Percentiles rank a stretch among this genome's conserved stretches.
Conservation (phyloP, 2,888 invertebrate genomes). For the Ophion ventricosus region DNA sequence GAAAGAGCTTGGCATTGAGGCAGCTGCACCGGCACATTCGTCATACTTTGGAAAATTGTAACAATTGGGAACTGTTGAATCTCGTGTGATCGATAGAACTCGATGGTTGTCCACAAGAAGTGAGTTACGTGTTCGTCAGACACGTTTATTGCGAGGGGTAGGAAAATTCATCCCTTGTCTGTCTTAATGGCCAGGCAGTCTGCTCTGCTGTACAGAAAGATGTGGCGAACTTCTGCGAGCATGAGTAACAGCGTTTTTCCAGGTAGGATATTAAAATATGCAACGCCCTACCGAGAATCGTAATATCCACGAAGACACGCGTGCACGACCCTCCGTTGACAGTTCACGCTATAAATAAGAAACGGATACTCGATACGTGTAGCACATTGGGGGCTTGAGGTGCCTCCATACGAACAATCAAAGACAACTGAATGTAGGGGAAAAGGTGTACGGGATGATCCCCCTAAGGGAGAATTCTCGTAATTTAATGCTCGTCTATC, state of each 20-base stretch:
- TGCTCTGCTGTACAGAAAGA: background rate
- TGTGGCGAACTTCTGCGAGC: slow-evolving; percentile 6
- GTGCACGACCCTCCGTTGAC: slow-evolving; percentile 38
- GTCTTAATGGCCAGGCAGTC: background rate
- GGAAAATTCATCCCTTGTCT: background rate
- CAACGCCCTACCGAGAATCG: slow-evolving; percentile 61
- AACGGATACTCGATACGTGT: background rate
- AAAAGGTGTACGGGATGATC: too few species aligned
- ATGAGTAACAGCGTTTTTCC: slow-evolving; percentile 62
- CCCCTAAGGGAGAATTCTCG: too few species aligned
- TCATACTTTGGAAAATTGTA: background rate
- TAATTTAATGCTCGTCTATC: too few species aligned
- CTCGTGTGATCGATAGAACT: background rate
- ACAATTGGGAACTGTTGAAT: background rate
- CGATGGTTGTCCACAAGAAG: background rate
- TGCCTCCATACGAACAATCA: background rate
- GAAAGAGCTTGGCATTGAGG: background rate
- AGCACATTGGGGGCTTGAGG: background rate
- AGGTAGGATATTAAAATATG: slow-evolving; percentile 64
- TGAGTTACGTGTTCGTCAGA: background rate
- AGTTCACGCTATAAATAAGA: background rate
- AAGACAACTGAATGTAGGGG: background rate
- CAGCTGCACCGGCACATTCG: background rate
- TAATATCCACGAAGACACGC: slow-evolving; percentile 36
- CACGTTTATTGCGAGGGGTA: background rate